Conservation (phyloP, 2,113 vertebrate species). For the Parus major region DNA sequence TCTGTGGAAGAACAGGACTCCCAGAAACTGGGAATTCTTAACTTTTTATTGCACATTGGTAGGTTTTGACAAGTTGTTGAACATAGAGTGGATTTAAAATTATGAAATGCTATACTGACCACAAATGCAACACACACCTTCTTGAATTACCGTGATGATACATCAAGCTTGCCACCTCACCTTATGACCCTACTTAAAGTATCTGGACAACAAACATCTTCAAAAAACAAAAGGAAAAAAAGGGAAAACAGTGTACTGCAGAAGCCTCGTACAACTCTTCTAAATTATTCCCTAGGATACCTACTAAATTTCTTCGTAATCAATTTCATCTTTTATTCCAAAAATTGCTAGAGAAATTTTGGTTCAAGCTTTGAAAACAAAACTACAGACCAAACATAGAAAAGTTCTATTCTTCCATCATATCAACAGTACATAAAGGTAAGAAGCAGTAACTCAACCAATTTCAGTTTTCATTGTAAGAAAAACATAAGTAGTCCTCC, state of each 20-base stretch:
- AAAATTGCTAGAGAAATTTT: background rate
- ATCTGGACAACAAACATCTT: background rate
- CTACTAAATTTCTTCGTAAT: background rate
- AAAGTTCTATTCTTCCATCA: background rate
- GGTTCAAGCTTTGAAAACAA: background rate
- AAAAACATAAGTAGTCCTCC: background rate
- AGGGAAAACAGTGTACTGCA: background rate
- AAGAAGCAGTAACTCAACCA: background rate
- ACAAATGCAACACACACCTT: background rate
- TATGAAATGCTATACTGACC: background rate
- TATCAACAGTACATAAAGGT: background rate
- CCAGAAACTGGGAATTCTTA: background rate
- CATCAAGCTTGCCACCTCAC: background rate
- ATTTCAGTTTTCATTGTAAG: background rate
- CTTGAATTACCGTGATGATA: background rate
- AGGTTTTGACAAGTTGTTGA: background rate
- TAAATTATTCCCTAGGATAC: background rate
- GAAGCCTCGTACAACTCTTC: background rate
- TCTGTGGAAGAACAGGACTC: background rate
- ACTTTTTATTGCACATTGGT: background rate
- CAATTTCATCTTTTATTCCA: background rate
- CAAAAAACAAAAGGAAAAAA: background rate
- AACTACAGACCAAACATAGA: background rate
- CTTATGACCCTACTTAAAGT: background rate
- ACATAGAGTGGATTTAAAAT: background rate